These are phyloP conservation scores for Myotis lucifugus DNA, from an alignment of 2,113 vertebrate genomes.

Conservation along the genomic window DNA sequence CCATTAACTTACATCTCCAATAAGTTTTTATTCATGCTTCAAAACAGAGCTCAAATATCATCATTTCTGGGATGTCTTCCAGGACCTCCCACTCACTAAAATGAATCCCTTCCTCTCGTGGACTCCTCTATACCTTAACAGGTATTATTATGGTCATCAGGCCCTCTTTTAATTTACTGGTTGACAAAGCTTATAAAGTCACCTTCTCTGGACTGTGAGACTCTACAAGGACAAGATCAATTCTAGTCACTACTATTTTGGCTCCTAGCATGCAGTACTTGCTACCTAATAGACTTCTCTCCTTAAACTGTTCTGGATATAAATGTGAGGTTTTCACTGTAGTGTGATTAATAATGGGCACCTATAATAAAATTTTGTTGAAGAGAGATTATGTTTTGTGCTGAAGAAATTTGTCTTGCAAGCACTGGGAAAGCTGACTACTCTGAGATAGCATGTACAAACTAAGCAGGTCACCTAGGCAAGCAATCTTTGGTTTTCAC, in stretches of 20 bases:
- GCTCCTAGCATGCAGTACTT: background rate
- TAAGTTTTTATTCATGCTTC: slow-evolving; percentile 1
- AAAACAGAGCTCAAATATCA: background rate
- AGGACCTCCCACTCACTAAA: background rate
- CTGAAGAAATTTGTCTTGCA: background rate
- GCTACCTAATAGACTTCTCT: background rate
- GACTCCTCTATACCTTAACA: background rate
- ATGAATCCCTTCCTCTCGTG: background rate
- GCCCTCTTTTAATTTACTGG: background rate
- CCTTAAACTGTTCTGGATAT: background rate
- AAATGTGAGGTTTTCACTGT: background rate
- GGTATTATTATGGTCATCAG: background rate
- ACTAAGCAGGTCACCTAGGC: background rate
- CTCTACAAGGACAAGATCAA: background rate
- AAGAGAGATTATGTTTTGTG: background rate
- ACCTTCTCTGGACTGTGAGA: background rate
- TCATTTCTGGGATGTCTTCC: background rate
- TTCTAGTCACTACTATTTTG: background rate
- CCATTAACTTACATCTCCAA: background rate
- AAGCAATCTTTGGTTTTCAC: slow-evolving; percentile 9
- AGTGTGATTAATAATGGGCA: background rate
- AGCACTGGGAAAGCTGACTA: background rate
- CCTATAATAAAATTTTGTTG: background rate
- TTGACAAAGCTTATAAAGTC: background rate
- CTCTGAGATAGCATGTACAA: background rate